phyloP scores from a whole-genome alignment of 2,888 invertebrate genomes.

The Polydrusus tereticollis region DNA sequence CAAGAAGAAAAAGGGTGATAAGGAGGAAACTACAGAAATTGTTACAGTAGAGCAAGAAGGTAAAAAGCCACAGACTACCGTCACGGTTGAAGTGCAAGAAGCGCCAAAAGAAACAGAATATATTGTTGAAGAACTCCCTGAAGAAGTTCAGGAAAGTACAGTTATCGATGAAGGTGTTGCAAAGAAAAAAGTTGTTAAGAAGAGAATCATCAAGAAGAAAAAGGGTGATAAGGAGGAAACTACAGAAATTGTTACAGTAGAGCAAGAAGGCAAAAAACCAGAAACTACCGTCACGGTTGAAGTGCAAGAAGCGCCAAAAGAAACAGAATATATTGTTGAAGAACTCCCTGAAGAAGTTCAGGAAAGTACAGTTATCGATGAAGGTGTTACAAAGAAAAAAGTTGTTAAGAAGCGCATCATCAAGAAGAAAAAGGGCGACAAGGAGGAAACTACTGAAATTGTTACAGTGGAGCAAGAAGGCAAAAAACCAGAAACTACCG shows the following conservation, averaged over 20 bases:
- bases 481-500: conserved; percentile 56
- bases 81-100: conserved; percentile 5
- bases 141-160: conserved; percentile 55
- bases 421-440: conserved; percentile 56
- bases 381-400: conserved; percentile 50
- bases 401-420: conserved; percentile 56
- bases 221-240: conserved; percentile 49
- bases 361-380: background rate
- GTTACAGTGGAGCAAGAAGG: conserved; percentile 41
- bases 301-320: conserved; percentile 49
- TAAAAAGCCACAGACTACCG: too few species aligned
- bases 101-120: background rate
- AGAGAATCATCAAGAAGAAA: background rate
- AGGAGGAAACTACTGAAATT: conserved; percentile 62
- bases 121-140: conserved; percentile 53
- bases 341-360: conserved; percentile 56
- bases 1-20: conserved; percentile 22
- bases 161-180: background rate
- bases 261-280: conserved; percentile 49
- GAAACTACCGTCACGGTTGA: conserved; percentile 29
- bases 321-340: conserved; percentile 41
- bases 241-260: conserved; percentile 41
- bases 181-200: conserved; percentile 12
- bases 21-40: conserved; percentile 47
- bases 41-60: conserved; percentile 46